A percentile compares a stretch with the other conserved stretches of the same genome.
Evolutionary conservation across 2,113 vertebrate species (phyloP).

Genomic region (Apaloderma vittatum): DNA sequence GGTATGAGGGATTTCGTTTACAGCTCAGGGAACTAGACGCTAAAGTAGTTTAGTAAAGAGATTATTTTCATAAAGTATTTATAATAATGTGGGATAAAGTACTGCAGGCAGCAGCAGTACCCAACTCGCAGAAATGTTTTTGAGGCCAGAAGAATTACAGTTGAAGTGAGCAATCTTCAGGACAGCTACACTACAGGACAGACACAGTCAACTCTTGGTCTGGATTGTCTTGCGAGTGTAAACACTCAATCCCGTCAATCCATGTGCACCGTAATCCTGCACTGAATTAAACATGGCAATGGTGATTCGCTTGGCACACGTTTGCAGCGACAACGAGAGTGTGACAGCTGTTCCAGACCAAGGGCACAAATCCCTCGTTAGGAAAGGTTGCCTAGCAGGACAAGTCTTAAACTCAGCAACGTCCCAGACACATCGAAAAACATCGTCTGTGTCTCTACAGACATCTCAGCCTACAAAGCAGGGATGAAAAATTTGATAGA

Average conservation of each 20-base stretch:
- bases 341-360: constrained; percentile 22
- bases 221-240: background rate
- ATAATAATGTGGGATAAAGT: constrained; percentile 25
- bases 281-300: background rate
- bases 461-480: background rate
- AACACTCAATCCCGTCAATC: background rate
- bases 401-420: constrained; percentile 19
- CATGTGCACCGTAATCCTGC: background rate
- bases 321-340: background rate
- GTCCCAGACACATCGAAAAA: background rate
- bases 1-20: constrained; percentile 7
- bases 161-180: background rate
- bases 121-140: background rate
- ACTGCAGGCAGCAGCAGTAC: constrained; percentile 37
- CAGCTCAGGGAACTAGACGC: constrained; percentile 24
- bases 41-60: constrained; percentile 51
- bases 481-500: background rate
- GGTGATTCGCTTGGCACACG: background rate
- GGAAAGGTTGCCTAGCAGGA: background rate
- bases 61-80: constrained; percentile 63
- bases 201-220: background rate
- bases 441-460: background rate
- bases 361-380: constrained; percentile 23
- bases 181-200: background rate
- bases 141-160: background rate